Percentiles rank a stretch among this genome's conserved stretches.
Conservation (phyloP, 2,888 invertebrate genomes). For the Chesias legatella region DNA sequence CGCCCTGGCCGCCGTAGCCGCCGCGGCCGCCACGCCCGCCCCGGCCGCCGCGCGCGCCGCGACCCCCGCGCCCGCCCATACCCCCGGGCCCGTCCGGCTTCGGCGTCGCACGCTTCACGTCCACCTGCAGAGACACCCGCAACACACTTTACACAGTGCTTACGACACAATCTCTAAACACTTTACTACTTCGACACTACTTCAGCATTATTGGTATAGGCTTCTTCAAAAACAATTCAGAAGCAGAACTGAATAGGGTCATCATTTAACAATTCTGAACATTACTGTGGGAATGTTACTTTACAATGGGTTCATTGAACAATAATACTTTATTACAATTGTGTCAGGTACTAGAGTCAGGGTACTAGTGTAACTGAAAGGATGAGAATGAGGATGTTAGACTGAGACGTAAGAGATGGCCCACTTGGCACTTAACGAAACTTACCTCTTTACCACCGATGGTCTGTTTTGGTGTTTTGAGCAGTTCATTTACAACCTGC, state of each 20-base stretch:
- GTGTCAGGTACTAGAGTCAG: too few relatives aligned
- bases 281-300: too few relatives aligned
- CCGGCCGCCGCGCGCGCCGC: slow-evolving; percentile 84
- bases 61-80: slow-evolving; percentile 82
- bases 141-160: neutral
- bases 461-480: slow-evolving; percentile 95
- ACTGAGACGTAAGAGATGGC: too few relatives aligned
- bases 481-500: slow-evolving; percentile 93
- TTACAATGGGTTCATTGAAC: too few relatives aligned
- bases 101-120: slow-evolving; percentile 97
- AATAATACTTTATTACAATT: too few relatives aligned
- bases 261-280: slow-evolving; percentile 19
- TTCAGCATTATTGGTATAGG: slow-evolving; percentile 18
- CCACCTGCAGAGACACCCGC: slow-evolving; percentile 80
- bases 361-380: too few relatives aligned
- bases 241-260: slow-evolving; percentile 30
- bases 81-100: slow-evolving; percentile 90
- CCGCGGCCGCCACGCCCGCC: slow-evolving; percentile 86
- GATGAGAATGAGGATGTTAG: too few relatives aligned
- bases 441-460: slow-evolving; percentile 95
- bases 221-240: slow-evolving; percentile 25
- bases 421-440: too few relatives aligned
- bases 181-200: neutral
- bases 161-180: neutral
- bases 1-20: slow-evolving; percentile 83